phyloP scores from a whole-genome alignment of 2,888 invertebrate genomes.

The Nebria salina region DNA sequence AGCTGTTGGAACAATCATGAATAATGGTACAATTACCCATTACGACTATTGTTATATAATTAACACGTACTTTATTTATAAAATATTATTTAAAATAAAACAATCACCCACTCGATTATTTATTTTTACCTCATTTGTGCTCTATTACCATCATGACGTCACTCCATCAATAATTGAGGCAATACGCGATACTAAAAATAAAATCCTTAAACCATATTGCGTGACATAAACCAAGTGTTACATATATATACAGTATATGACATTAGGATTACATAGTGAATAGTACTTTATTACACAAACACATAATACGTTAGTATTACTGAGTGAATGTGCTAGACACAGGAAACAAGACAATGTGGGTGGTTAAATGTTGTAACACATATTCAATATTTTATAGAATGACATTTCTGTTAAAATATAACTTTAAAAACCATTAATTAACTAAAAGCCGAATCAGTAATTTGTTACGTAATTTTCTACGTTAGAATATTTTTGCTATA shows the following conservation, averaged over 20 bases:
- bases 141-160: too few relatives aligned
- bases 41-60: neutral
- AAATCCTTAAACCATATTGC: neutral
- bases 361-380: constrained; percentile 33
- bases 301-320: constrained; percentile 11
- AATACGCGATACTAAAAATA: neutral
- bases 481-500: too few relatives aligned
- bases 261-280: constrained; percentile 24
- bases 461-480: too few relatives aligned
- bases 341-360: constrained; percentile 30
- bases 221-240: constrained; percentile 10
- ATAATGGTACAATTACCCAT: neutral
- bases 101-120: too few relatives aligned
- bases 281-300: constrained; percentile 23
- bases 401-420: constrained; percentile 11
- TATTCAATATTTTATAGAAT: neutral
- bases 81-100: neutral
- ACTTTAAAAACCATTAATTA: neutral
- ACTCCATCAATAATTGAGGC: neutral
- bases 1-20: neutral
- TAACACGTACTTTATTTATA: neutral
- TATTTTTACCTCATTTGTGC: neutral
- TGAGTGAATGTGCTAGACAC: constrained; percentile 16
- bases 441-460: too few relatives aligned
- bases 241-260: constrained; percentile 4